phyloP scores from a whole-genome alignment of 30 jellyfish, hydroid and myxozoan species.

The Chrysaora quinquecirrha region DNA sequence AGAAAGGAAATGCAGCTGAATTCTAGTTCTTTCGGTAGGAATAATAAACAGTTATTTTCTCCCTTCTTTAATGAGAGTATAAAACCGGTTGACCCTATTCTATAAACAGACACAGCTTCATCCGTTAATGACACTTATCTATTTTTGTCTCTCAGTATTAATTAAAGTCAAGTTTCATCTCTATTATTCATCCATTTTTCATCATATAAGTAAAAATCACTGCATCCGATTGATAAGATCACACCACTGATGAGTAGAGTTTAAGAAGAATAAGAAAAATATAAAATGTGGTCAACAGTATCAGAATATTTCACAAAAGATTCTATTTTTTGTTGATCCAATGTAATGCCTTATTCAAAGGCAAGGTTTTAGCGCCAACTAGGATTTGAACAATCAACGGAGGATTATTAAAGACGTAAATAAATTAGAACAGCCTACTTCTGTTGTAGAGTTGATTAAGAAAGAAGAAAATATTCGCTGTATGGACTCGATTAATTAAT shows the following conservation, averaged over 20 bases:
- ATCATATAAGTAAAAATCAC: too few relatives aligned
- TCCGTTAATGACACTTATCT: too few relatives aligned
- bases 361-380: background rate
- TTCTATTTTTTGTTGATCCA: background rate
- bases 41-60: too few relatives aligned
- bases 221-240: background rate
- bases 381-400: background rate
- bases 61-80: too few relatives aligned
- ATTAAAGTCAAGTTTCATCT: background rate
- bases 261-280: background rate
- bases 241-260: background rate
- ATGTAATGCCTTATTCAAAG: background rate
- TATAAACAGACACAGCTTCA: too few relatives aligned
- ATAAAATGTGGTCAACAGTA: background rate
- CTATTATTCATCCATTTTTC: background rate
- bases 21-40: too few relatives aligned
- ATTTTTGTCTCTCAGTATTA: background rate
- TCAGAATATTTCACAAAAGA: background rate
- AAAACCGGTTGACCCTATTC: too few relatives aligned
- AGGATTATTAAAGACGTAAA: background rate
- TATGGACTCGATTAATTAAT: too few relatives aligned
- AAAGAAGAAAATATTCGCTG: too few relatives aligned
- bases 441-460: too few relatives aligned
- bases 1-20: too few relatives aligned
- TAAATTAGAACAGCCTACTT: background rate